Evolutionary conservation across 2,888 invertebrate species (phyloP).

Genomic region (Drosophila histrio): DNA sequence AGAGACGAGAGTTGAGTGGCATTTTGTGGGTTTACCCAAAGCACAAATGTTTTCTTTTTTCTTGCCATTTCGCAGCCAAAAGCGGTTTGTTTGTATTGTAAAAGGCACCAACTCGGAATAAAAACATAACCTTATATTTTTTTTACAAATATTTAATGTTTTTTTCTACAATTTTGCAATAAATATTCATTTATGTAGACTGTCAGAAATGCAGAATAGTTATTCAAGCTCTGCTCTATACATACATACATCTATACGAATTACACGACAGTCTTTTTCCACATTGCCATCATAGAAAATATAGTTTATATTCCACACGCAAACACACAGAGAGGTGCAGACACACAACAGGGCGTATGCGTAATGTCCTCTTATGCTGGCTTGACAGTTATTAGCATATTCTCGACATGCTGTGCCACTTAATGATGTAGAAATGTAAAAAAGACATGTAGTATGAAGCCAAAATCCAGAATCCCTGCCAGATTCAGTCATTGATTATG

Average conservation of each 20-base stretch:
- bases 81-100: background rate
- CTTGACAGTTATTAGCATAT: slow-evolving; percentile 61
- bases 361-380: slow-evolving; percentile 18
- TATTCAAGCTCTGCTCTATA: background rate
- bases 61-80: background rate
- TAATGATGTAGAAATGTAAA: slow-evolving; percentile 70
- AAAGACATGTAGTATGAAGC: slow-evolving; percentile 20
- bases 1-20: background rate
- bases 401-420: slow-evolving; percentile 60
- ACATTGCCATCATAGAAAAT: slow-evolving; percentile 32
- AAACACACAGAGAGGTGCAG: background rate
- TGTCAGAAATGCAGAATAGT: background rate
- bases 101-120: background rate
- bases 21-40: background rate
- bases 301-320: slow-evolving; percentile 40
- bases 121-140: background rate
- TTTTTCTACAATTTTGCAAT: background rate
- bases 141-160: background rate
- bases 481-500: slow-evolving; percentile 63
- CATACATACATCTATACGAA: background rate
- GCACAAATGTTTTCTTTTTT: slow-evolving; percentile 6
- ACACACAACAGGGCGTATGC: slow-evolving; percentile 38
- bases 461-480: slow-evolving; percentile 38
- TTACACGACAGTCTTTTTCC: slow-evolving; percentile 6
- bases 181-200: background rate